phyloP scores from a whole-genome alignment of 2,113 vertebrate species.

The Cyprinodon variegatus region DNA sequence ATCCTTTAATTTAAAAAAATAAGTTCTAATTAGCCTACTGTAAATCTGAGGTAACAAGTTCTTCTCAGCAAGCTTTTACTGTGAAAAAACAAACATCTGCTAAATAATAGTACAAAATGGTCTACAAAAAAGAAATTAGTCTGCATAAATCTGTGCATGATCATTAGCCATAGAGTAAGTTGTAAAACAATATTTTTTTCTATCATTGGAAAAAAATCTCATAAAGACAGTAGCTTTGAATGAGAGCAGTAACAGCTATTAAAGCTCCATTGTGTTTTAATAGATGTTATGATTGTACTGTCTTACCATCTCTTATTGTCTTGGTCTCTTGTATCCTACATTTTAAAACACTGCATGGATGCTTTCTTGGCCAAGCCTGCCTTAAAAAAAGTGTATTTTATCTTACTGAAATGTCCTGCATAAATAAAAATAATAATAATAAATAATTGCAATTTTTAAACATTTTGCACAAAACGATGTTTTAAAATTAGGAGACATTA shows the following conservation, averaged over 20 bases:
- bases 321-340: not conserved
- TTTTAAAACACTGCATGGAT: not conserved
- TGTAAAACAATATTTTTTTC: too few relatives aligned
- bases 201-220: not conserved
- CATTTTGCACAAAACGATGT: slow-evolving; percentile 7
- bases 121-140: too few relatives aligned
- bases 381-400: not conserved
- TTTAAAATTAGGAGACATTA: not conserved
- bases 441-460: slow-evolving; percentile 11
- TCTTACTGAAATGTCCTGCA: not conserved
- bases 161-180: too few relatives aligned
- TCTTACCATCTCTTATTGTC: not conserved
- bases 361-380: not conserved
- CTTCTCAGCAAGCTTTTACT: too few relatives aligned
- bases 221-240: not conserved
- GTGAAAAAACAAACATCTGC: too few relatives aligned
- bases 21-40: too few relatives aligned
- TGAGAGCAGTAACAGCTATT: not conserved
- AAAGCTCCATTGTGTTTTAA: not conserved
- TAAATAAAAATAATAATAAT: not conserved
- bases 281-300: not conserved
- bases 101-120: too few relatives aligned
- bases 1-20: too few relatives aligned
- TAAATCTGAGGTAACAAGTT: too few relatives aligned
- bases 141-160: too few relatives aligned